Percentiles rank a stretch among this genome's conserved stretches.
These are phyloP conservation scores for Erythrocebus patas DNA, from an alignment of 2,113 vertebrate species.

Conservation along the genomic window DNA sequence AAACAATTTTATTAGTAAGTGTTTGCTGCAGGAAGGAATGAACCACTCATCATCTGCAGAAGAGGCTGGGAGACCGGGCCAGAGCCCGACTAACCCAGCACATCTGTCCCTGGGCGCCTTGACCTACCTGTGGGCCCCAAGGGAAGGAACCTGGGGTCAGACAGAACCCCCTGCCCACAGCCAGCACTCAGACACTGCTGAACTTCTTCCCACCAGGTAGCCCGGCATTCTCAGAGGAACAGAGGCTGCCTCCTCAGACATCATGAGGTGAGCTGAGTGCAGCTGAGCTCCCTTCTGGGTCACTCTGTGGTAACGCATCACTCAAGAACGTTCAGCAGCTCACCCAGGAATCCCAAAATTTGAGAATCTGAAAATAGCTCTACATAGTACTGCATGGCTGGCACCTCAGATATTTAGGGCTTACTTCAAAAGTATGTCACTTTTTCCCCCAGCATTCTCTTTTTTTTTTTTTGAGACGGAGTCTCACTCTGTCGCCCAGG, in stretches of 20 bases:
- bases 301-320: background rate
- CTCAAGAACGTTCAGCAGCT: background rate
- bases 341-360: background rate
- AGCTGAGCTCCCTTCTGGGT: background rate
- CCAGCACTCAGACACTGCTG: background rate
- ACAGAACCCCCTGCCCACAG: background rate
- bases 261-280: too few species aligned
- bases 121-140: rapidly evolving
- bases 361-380: background rate
- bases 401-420: background rate
- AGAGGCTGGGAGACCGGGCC: background rate
- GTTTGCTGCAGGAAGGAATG: background rate
- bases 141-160: background rate
- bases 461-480: too few species aligned
- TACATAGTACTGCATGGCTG: rapidly evolving
- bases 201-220: background rate
- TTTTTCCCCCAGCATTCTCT: background rate
- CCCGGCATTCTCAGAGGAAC: background rate
- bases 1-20: rapidly evolving
- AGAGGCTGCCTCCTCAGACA: background rate
- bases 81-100: background rate
- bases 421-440: background rate
- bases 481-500: too few species aligned
- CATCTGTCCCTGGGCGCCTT: background rate
- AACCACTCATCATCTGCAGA: background rate